Evolutionary conservation across 2,113 vertebrate species (phyloP), one percentile per base, ranked within the genome.

Genomic region (Myxocyprinus asiaticus): DNA sequence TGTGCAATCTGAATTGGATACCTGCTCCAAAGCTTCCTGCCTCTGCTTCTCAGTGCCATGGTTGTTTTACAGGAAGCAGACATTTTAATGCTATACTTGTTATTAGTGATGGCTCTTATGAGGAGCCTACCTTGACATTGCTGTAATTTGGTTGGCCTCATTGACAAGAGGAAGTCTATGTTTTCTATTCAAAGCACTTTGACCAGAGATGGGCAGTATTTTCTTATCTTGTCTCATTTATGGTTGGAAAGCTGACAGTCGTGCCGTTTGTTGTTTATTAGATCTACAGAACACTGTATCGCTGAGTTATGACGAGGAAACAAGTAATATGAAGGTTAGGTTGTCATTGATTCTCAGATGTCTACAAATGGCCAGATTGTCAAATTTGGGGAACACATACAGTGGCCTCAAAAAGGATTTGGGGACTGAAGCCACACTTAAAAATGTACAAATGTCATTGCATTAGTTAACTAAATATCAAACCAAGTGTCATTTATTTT

Each of bases 11-110:
- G 84, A 85, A 76, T 76, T 64, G 22, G 15, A 75, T 73, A 67
- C 64, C 59, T 67, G 61, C 43, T 59, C 51, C 44, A 43, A 7
- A 48, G 66, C 55, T 76, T 83, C 79, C 81, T 72, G 67, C 22
- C 22, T 33, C 12, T 70, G 43, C 45, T 10, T 47, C 11, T 15
- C 33, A 45, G 56, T 45, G 53, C 15, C 45, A 67, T 69, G 58
- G 56, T 80, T 66, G 59, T 65, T 80, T 85, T 76, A 78, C 76
- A 83, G 79, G 81, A 83, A 72, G 80, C 22, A 62, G 58, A 69
- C 53, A 44, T 17, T 74, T 78, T 5, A 81, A 51, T 67, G 61
- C 63, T 73, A 63, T 4, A 47, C 62, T 33, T 76, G 82, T 80
- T 45, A 63, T 56, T 43, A 70, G 50, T 14, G 15, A 65, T n/a